These are phyloP conservation scores for Colletes latitarsis DNA, from an alignment of 1,140 invertebrate species.

Conservation along the genomic window DNA sequence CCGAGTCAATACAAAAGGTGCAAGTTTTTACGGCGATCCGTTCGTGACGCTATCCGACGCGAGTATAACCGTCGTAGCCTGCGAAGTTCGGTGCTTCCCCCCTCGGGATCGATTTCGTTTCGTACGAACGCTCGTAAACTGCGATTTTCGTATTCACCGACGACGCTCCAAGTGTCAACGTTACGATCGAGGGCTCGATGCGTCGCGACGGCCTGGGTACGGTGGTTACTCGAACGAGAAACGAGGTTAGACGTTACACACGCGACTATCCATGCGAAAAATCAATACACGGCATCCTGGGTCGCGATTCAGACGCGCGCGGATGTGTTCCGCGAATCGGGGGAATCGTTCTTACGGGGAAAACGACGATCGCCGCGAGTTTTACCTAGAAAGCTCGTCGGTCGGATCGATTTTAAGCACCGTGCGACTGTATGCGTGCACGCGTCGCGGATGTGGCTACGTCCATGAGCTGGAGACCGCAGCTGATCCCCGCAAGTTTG, in stretches of 20 bases:
- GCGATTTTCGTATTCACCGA: constrained; percentile 1
- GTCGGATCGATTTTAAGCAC: constrained; percentile 55
- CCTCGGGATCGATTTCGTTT: background rate
- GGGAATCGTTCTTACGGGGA: background rate
- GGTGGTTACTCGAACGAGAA: constrained; percentile 51
- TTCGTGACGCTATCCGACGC: background rate
- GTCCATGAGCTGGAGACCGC: constrained; percentile 11
- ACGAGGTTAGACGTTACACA: constrained; percentile 69
- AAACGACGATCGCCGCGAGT: constrained; percentile 32
- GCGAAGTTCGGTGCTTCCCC: background rate
- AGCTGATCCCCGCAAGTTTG: constrained; percentile 40
- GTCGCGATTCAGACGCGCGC: constrained; percentile 53
- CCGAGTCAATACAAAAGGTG: background rate
- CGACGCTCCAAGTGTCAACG: constrained; percentile 19
- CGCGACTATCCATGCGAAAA: constrained; percentile 74
- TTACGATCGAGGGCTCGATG: constrained; percentile 35
- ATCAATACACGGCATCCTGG: constrained; percentile 76
- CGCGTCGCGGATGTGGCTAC: too few relatives aligned
- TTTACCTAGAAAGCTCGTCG: background rate
- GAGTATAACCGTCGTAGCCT: background rate
- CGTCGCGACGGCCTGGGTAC: constrained; percentile 28
- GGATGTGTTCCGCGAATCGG: constrained; percentile 10
- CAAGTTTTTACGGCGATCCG: background rate
- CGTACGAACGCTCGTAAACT: background rate
- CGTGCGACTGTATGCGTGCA: background rate